phyloP scores from a whole-genome alignment of 2,797 vertebrate genomes.

The Eulemur rubriventer region DNA sequence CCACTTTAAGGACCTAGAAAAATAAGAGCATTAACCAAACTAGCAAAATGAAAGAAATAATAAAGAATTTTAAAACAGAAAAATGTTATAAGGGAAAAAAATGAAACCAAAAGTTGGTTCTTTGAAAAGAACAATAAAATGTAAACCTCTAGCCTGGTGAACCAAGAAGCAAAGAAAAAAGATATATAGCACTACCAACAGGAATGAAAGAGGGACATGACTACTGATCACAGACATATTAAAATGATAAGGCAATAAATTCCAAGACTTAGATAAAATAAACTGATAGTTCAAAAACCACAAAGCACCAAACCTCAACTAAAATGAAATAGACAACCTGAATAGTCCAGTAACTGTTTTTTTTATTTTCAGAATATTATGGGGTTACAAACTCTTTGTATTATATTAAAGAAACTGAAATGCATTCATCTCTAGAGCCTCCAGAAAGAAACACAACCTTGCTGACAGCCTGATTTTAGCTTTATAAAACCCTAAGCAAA shows the following conservation, averaged over 20 bases:
- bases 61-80: neutral
- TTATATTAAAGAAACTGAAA: neutral
- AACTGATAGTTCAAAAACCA: neutral
- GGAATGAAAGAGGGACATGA: neutral
- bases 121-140: neutral
- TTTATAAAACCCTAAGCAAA: neutral
- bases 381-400: too few species aligned
- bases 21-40: neutral
- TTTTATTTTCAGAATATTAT: too few species aligned
- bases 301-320: neutral
- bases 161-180: neutral
- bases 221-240: neutral
- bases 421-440: neutral
- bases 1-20: neutral
- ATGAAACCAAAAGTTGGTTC: neutral
- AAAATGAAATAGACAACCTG: neutral
- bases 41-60: neutral
- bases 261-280: constrained; percentile 3
- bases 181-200: neutral
- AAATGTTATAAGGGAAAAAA: neutral
- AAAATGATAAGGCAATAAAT: neutral
- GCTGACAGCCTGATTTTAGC: neutral
- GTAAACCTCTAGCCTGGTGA: neutral
- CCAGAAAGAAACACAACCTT: neutral
- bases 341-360: neutral